Conservation (phyloP, 2,888 invertebrate species). For the Odiellus spinosus region DNA sequence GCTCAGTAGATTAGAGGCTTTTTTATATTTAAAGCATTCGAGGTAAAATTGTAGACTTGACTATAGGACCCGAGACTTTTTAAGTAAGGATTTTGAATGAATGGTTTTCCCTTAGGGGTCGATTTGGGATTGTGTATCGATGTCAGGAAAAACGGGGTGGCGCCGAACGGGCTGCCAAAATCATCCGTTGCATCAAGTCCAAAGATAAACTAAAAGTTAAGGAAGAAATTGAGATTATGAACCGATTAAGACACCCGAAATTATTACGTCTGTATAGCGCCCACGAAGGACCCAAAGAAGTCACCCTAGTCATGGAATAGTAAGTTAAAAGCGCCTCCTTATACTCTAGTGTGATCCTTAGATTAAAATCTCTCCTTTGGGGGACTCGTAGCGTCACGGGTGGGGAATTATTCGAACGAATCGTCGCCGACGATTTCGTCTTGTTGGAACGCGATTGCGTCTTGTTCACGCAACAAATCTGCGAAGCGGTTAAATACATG, state of each 20-base stretch:
- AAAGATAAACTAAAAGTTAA: constrained; percentile 58
- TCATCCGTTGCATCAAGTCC: constrained; percentile 53
- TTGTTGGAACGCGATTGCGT: constrained; percentile 67
- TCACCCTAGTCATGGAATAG: constrained; percentile 81
- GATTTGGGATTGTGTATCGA: constrained; percentile 36
- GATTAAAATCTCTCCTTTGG: too few relatives aligned
- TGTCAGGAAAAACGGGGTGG: constrained; percentile 44
- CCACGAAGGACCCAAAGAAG: constrained; percentile 56
- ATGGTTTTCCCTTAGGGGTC: too few relatives aligned
- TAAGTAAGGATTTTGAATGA: too few relatives aligned
- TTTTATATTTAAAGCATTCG: too few relatives aligned
- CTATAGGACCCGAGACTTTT: too few relatives aligned
- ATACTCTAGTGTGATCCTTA: too few relatives aligned
- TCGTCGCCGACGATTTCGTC: constrained; percentile 80
- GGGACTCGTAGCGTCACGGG: constrained; percentile 82
- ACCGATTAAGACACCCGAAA: constrained; percentile 61
- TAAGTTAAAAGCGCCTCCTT: constrained; percentile 37
- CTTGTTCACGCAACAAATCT: constrained; percentile 74
- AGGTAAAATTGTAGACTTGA: too few relatives aligned
- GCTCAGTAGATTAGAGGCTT: too few relatives aligned
- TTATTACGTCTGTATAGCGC: constrained; percentile 66
- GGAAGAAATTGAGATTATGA: constrained; percentile 76
- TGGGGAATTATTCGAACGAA: constrained; percentile 82
- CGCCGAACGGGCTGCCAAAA: constrained; percentile 62
- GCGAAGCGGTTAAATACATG: constrained; percentile 78